Evolutionary conservation across 2,113 vertebrate genomes (phyloP), one percentile per base, ranked within the genome.

Genomic region (Ascaphus truei): DNA sequence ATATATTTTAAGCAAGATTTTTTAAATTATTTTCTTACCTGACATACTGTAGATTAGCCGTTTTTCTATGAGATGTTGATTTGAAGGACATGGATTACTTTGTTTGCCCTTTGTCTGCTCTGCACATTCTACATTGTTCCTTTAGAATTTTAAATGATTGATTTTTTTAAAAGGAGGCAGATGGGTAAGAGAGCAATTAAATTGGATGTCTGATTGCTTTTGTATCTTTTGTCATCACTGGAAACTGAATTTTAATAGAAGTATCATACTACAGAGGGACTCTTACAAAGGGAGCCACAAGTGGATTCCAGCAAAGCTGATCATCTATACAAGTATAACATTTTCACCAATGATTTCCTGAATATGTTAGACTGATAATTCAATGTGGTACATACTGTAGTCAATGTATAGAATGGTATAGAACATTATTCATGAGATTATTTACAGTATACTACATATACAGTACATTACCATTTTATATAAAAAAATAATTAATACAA

Each of bases 141-240:
- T 22, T 45, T 45, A 30, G 33, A 52, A 66, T 41, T 55, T 18
- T 12, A 57, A 67, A 25, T 67, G 64, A 67, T 67, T 57, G 52
- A 57, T 67, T 57, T 64, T 66, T 33, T 67, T 45, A 67, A 13
- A 33, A 27, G 52, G 27, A 53, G 50, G 50, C 27, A 57, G 36
- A 37, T 67, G 37, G 65, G 22, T 58, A 68, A 48, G 30, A 36
- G 65, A 68, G 65, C 37, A 58, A 68, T 68, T 68, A 68, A 48
- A 68, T 23, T 25, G 30, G 53, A 59, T 68, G 55, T 60, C 22
- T 58, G 31, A 60, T 52, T 59, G 45, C 33, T 31, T 69, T 68
- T 59, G 55, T 68, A 10, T 69, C 53, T 50, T 51, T 50, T 68
- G 39, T 68, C 55, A 68, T 68, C 27, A 37, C 55, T 29, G 4